phyloP scores from a whole-genome alignment of 92 coral and sea anemone species.

The Siderastrea siderea region DNA sequence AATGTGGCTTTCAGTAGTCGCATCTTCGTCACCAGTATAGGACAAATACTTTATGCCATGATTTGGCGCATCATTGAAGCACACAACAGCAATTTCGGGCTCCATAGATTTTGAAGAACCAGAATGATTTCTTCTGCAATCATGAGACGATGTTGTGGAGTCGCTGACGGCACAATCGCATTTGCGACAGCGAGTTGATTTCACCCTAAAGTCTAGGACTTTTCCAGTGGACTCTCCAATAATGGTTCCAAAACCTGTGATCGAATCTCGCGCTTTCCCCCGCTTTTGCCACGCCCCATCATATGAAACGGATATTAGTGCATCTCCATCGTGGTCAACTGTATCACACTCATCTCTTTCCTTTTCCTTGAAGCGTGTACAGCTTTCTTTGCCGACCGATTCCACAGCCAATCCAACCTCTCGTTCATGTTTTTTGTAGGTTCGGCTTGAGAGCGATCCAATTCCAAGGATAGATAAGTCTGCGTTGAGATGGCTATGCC shows the following conservation, averaged over 20 bases:
- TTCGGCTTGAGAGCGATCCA: conserved; percentile 23
- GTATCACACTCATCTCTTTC: conserved; percentile 3
- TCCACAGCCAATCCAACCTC: not conserved
- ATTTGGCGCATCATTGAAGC: conserved; percentile 6
- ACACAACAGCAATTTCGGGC: conserved; percentile 18
- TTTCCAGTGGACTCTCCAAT: too few species aligned
- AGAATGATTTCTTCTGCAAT: too few species aligned
- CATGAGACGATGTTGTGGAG: too few species aligned
- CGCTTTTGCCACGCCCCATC: conserved; percentile 41
- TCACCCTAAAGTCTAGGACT: not conserved
- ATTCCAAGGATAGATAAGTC: conserved; percentile 43
- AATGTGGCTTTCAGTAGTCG: too few species aligned
- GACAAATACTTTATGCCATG: not conserved
- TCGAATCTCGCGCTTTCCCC: conserved; percentile 23
- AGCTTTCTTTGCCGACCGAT: conserved; percentile 30
- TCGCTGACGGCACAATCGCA: not conserved
- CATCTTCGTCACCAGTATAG: too few species aligned
- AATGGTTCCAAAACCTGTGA: conserved; percentile 26
- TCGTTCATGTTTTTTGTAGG: conserved; percentile 15
- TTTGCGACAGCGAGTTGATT: conserved; percentile 9
- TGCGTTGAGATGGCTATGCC: conserved; percentile 40
- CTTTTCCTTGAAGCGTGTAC: conserved; percentile 23
- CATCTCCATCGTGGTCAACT: not conserved
- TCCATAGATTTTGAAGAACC: conserved; percentile 24
- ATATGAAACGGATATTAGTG: conserved; percentile 12